Conservation (phyloP, 1,140 invertebrate genomes). For the Eulimnadia texana region DNA sequence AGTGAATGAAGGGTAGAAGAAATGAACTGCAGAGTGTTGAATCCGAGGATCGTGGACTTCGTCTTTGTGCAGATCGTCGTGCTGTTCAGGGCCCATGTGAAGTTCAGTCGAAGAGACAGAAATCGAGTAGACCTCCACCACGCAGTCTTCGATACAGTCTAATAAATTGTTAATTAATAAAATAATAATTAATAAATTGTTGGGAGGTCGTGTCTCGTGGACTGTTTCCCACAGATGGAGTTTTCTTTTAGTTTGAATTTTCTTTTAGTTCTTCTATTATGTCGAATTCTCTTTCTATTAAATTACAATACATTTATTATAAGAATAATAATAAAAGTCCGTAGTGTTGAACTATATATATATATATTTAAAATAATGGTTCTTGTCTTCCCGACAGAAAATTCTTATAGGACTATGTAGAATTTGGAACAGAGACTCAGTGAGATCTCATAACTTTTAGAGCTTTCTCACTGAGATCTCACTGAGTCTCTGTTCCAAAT, state of each 20-base stretch:
- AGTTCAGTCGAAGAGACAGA: neutral
- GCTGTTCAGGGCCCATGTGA: conserved; percentile 1
- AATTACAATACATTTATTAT: neutral
- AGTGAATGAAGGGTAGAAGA: conserved; percentile 12
- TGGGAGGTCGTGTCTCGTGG: neutral
- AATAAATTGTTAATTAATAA: no score
- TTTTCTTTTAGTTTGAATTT: neutral
- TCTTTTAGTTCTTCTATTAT: no score
- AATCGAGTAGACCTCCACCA: conserved; percentile 1
- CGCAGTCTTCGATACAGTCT: conserved; percentile 3
- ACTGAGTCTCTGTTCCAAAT: no score
- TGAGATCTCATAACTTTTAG: no score
- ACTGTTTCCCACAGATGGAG: neutral
- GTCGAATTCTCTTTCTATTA: no score
- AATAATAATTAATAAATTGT: no score
- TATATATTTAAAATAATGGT: no score
- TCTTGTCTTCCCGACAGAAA: no score
- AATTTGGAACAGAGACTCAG: no score
- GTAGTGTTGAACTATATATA: no score
- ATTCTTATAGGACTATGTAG: no score
- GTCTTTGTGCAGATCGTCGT: neutral
- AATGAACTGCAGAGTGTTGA: conserved; percentile 1
- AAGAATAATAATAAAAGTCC: neutral
- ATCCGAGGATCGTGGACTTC: neutral
- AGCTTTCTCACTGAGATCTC: no score